Evolutionary conservation across 2,797 vertebrate genomes (phyloP).

Genomic region (Oryzias dopingdopingensis): DNA sequence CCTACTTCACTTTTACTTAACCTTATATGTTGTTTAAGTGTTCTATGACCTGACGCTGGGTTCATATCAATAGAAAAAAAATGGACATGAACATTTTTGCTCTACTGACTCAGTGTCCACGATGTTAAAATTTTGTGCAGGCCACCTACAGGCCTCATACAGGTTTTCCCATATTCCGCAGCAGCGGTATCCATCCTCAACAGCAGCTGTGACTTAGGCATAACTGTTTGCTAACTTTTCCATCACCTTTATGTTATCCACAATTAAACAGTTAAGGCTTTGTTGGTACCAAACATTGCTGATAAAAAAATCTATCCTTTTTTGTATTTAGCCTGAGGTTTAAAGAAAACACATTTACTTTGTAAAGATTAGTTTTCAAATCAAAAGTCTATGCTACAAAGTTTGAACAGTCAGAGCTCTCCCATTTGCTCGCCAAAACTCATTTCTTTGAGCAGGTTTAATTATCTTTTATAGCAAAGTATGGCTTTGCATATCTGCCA

Average conservation of each 20-base stretch:
- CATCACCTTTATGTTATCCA: neutral
- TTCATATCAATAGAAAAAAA: too few species aligned
- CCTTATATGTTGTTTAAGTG: neutral
- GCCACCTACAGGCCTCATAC: too few species aligned
- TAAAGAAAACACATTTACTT: conserved; percentile 66
- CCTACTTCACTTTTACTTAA: too few species aligned
- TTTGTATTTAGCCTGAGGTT: conserved; percentile 52
- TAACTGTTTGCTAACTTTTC: conserved; percentile 20
- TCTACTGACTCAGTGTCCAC: too few species aligned
- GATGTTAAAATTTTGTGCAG: too few species aligned
- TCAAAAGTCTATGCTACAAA: conserved; percentile 60
- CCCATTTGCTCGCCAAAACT: conserved; percentile 41
- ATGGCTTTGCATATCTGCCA: conserved; percentile 52
- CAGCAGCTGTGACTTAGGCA: neutral
- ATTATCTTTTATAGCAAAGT: conserved; percentile 71
- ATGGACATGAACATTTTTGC: too few species aligned
- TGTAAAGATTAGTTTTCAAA: conserved; percentile 65
- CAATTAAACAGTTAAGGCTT: conserved; percentile 22
- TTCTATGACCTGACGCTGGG: too few species aligned
- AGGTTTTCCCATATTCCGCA: too few species aligned
- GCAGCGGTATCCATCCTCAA: too few species aligned
- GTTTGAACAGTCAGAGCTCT: conserved; percentile 61
- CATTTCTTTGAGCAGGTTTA: conserved; percentile 65
- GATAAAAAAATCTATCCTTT: conserved; percentile 40
- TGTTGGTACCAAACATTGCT: conserved; percentile 41